Percentiles rank a stretch among this genome's conserved stretches.
Conservation (phyloP, 1,140 invertebrate genomes). For the Drepana arcuata region DNA sequence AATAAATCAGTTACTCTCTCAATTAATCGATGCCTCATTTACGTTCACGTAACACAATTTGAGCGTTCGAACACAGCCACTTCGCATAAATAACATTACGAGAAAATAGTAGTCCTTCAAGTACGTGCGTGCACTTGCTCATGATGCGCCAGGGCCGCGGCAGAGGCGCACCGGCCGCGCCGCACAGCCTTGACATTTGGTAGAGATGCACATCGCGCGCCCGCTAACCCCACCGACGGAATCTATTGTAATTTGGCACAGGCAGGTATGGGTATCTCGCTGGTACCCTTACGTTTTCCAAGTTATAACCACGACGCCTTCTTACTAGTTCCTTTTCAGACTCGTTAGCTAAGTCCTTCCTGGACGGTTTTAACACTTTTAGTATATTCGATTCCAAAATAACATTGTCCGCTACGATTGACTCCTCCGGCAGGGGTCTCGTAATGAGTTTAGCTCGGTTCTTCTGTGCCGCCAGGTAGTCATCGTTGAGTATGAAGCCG, state of each 20-base stretch:
- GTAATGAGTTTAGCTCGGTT: constrained; percentile 53
- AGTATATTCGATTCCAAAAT: constrained; percentile 63
- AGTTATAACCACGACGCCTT: constrained; percentile 64
- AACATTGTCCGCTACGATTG: constrained; percentile 57
- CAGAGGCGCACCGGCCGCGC: constrained; percentile 15
- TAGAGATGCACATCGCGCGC: constrained; percentile 18
- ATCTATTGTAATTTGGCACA: constrained; percentile 45
- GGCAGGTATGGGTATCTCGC: constrained; percentile 58
- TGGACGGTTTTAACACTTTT: constrained; percentile 35
- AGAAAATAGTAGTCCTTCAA: constrained; percentile 28
- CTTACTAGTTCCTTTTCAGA: constrained; percentile 38
- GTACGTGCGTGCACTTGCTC: constrained; percentile 17
- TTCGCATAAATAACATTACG: constrained; percentile 40
- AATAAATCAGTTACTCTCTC: constrained; percentile 16
- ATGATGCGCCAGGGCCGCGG: constrained; percentile 26
- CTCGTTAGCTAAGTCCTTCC: constrained; percentile 19
- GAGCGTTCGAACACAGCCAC: constrained; percentile 60
- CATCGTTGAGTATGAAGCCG: constrained; percentile 43
- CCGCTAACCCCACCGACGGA: constrained; percentile 60
- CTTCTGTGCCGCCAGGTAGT: constrained; percentile 42
- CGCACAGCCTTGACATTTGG: constrained; percentile 62
- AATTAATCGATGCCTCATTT: constrained; percentile 34
- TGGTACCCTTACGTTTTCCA: constrained; percentile 67
- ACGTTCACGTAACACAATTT: constrained; percentile 26
- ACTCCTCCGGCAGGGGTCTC: constrained; percentile 45